Base-by-base conservation (phyloP, 2,888 invertebrate genomes). In the Dolichopus griseipennis region DNA sequence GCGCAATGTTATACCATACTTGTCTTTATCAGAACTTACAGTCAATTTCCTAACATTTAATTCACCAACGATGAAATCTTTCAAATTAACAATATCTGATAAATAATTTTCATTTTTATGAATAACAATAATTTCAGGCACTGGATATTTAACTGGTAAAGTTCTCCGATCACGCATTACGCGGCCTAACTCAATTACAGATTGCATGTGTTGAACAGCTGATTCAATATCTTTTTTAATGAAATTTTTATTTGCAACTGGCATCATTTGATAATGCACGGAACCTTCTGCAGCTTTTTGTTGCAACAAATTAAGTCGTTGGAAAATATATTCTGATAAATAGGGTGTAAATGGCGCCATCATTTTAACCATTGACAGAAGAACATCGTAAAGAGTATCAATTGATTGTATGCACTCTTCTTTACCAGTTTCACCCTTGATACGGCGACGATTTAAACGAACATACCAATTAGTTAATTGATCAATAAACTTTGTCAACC, bases 381-480 rank as follows among this genome's bases (percentile, higher is more conserved):
- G 83, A 0, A 98, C 94, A 74, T 89, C 87, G 78, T 91, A 96
- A 10, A 99, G 84, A 0, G 97, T 95, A 73, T 92, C 89, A 68
- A 99, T 81, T 0, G 97, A 94, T 68, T 88, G 85, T 70, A 88
- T 85, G 76, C 95, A 93, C 76, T 98, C 97, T 41, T 87, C 85
- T 3, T 84, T 78, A 0, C 94, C 93, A 72, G 84, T 85, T 77
- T 97, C 96, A 62, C 97, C 97, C 84, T 97, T 98, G 70, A 99
- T 87, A 67, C 99, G 86, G 75, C 90, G 92, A 68, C 99, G 87
- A 81, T 99, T 99, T 89, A 99, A 92, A 71, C 98, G 86, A 41
- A 99, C 96, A 79, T 98, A 99, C 97, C 97, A 97, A 81, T 99
- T 99, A 37, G 98, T 99, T 5, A 99, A 86, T 78, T 97, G 93